These are phyloP conservation scores for Magallana ariakensis DNA, from an alignment of 1,140 invertebrate species.

Conservation along the genomic window DNA sequence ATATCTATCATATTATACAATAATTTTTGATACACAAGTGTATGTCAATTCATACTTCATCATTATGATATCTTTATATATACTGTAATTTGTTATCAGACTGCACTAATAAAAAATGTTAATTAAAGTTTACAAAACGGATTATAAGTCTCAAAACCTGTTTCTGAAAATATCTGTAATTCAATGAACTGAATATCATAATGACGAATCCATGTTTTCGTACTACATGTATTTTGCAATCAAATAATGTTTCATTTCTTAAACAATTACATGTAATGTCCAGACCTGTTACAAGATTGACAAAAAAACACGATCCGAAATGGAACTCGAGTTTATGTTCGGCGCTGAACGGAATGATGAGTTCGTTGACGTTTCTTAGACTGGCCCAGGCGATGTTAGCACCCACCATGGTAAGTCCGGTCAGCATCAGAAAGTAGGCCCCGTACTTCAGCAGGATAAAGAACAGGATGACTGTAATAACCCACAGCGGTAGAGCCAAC, in stretches of 20 bases:
- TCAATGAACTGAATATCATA: too few species aligned
- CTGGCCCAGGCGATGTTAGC: conserved; percentile 91
- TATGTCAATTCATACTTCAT: neutral
- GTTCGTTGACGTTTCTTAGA: conserved; percentile 88
- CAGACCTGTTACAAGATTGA: conserved; percentile 91
- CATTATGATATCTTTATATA: too few species aligned
- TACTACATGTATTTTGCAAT: too few species aligned
- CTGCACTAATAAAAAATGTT: too few species aligned
- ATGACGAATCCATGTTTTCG: too few species aligned
- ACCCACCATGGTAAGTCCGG: conserved; percentile 84
- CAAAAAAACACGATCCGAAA: conserved; percentile 96
- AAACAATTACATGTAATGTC: neutral
- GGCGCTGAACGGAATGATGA: conserved; percentile 87
- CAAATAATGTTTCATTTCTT: neutral
- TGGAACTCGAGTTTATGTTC: conserved; percentile 80
- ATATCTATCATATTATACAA: neutral
- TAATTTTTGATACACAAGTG: neutral
- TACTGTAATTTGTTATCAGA: too few species aligned
- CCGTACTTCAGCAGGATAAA: conserved; percentile 95
- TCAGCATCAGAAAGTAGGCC: conserved; percentile 91
- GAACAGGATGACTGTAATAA: conserved; percentile 94
- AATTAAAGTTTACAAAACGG: too few species aligned
- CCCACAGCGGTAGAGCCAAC: conserved; percentile 93
- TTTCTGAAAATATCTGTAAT: too few species aligned
- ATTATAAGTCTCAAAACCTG: too few species aligned